Evolutionary conservation across 2,888 invertebrate species (phyloP), one percentile per base, ranked within the genome.

Genomic region (Petrolisthes manimaculis): DNA sequence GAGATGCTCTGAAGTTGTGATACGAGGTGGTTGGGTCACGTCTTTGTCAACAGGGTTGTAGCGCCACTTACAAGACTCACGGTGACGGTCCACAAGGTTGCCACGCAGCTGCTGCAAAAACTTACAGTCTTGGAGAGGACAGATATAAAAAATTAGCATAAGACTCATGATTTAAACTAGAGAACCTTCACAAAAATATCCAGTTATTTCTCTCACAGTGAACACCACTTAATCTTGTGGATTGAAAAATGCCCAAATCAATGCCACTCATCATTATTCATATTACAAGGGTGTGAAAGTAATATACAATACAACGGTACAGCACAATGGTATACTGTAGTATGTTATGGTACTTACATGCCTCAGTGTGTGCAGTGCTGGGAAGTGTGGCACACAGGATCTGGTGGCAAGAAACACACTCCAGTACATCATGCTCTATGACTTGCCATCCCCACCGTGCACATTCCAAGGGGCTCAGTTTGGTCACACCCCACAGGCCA

Each of bases 361-460:
- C 85, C 9, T 85, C 67, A 14, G 61, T 78, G n/a, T 85, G 51
- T 9, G 21, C 51, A 6, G 24, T 54, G 8, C 24, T 6, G 71
- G 90, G 90, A n/a, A 90, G 88, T n/a, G 74, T 55, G 12, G 88
- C 83, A 79, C 86, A 88, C 4, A 90, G 78, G 8, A 90, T 78
- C 61, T 85, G 83, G n/a, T 53, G 79, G 80, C 90, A 90, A 5
- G 90, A 85, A 4, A 85, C 86, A 85, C 90, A 90, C 82, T 88
- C 83, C 18, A 90, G 37, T n/a, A 88, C 61, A 61, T 90, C 90
- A 56, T 84, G 69, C 61, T 90, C 86, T n/a, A 86, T 18, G 6
- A 90, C 5, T 6, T 83, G 69, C 90, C 90, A 90, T 18, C 90
- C 90, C 82, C 85, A 90, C 14, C 85, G 81, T 12, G 90, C 88